Percentiles rank a stretch among this genome's conserved stretches.
Evolutionary conservation across 37 sponge, comb jelly and placozoan species (phyloP).

Genomic region (Dysidea cf. avara): DNA sequence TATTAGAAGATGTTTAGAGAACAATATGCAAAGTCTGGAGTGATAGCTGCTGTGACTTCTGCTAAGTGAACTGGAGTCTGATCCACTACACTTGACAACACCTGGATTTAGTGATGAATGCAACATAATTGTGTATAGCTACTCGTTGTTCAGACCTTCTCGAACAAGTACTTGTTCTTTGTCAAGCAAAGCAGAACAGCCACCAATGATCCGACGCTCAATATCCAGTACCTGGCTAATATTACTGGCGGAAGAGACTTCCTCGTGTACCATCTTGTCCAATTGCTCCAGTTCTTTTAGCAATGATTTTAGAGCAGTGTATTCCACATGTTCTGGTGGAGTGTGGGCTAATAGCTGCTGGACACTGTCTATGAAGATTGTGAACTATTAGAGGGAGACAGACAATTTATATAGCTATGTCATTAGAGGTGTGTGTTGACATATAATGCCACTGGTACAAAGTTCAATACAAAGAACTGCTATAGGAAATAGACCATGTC

Average conservation of each 20-base stretch:
- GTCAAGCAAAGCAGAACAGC: slow-evolving; percentile 54
- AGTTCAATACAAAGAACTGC: too few species aligned
- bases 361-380: slow-evolving; percentile 39
- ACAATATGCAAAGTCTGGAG: slow-evolving; percentile 48
- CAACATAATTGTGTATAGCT: too few species aligned
- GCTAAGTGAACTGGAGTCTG: too few species aligned
- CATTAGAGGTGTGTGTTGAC: too few species aligned
- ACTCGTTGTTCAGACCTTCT: slow-evolving; percentile 30
- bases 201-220: slow-evolving; percentile 54
- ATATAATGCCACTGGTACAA: too few species aligned
- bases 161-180: slow-evolving; percentile 55
- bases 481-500: too few species aligned
- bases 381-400: slow-evolving; percentile 18
- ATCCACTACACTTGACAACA: too few species aligned
- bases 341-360: slow-evolving; percentile 64
- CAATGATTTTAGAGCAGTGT: slow-evolving; percentile 15
- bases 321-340: slow-evolving; percentile 59
- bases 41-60: slow-evolving; percentile 7
- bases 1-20: slow-evolving; percentile 63
- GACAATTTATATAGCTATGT: too few species aligned
- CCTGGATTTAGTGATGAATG: too few species aligned
- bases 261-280: slow-evolving; percentile 30
- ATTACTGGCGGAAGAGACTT: slow-evolving; percentile 3
- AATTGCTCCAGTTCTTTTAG: slow-evolving; percentile 42
- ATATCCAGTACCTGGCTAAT: slow-evolving; percentile 47